Evolutionary conservation across 2,113 vertebrate species (phyloP), one percentile per base, ranked within the genome.

Genomic region (Trematomus loennbergii): DNA sequence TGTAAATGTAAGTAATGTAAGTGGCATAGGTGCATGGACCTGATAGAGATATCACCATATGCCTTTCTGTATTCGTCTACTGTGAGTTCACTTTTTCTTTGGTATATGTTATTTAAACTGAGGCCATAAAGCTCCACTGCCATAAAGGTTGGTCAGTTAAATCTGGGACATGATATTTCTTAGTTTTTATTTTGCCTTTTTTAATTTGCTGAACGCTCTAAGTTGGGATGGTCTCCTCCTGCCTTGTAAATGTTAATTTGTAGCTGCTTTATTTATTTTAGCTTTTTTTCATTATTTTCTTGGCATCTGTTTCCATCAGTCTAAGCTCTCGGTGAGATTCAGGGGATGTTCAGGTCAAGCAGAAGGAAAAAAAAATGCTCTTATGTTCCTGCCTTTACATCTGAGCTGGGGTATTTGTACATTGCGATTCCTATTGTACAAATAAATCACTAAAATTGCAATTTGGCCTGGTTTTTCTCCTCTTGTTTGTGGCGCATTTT

Each of bases 381-480:
- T 74, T 61, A 36, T 80, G 85, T 85, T 91, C 72, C 79, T 83
- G 81, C 88, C 89, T 89, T 91, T 67, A 79, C 73, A 82, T 87
- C 87, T 82, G 79, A 90, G 62, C 82, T 81, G 81, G 86, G 91
- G 79, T 83, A 69, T 91, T 91, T 92, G 89, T 94, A 93, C 91
- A 89, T 70, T 90, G 82, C 66, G 83, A 93, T 86, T 93, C 84
- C 64, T 90, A 85, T 90, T 94, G 93, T 95, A 93, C 90, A 94
- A 95, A 95, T 95, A 95, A 96, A 95, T 93, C 91, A 95, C 93
- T 92, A 73, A 94, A 91, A 89, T 86, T 88, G 87, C 92, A 86
- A 36, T 66, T 66, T 22, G 36, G 75, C 78, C 61, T 70, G 71
- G 15, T 40, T 66, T 33, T 55, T 66, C 3, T 66, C 33, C 13